phyloP scores from a whole-genome alignment of 2,797 vertebrate genomes.

The Gobio occitaniae region DNA sequence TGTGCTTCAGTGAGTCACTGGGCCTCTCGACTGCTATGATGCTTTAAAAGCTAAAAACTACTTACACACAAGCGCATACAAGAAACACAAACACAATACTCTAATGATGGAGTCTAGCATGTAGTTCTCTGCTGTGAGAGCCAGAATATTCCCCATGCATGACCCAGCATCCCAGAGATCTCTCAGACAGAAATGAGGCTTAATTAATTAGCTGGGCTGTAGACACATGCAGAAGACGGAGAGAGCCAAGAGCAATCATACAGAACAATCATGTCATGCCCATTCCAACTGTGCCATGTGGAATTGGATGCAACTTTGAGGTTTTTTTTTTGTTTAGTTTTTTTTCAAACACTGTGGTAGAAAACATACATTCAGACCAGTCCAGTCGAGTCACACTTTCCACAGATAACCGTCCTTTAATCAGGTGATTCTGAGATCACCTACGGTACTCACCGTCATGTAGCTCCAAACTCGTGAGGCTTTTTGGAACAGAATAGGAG shows the following conservation, averaged over 20 bases:
- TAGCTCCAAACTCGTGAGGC: background rate
- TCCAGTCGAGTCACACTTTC: background rate
- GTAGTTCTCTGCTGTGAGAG: background rate
- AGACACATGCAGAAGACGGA: background rate
- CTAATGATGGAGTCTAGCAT: background rate
- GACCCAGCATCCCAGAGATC: background rate
- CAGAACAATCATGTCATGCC: too few relatives aligned
- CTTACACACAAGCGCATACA: background rate
- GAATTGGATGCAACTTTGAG: too few relatives aligned
- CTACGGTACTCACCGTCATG: background rate
- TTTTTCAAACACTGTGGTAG: background rate
- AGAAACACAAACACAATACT: too few relatives aligned
- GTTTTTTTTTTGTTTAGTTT: too few relatives aligned
- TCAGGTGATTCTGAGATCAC: background rate
- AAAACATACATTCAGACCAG: background rate
- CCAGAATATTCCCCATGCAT: background rate
- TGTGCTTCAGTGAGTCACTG: too few relatives aligned
- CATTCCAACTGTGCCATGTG: too few relatives aligned
- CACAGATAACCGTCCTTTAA: background rate
- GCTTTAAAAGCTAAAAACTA: background rate
- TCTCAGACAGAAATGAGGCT: background rate
- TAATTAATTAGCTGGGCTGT: background rate
- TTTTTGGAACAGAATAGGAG: background rate
- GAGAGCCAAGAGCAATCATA: too few relatives aligned
- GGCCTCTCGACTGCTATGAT: background rate